Base-by-base conservation (phyloP, 2,113 vertebrate species). In the Sphyrna mokarran region DNA sequence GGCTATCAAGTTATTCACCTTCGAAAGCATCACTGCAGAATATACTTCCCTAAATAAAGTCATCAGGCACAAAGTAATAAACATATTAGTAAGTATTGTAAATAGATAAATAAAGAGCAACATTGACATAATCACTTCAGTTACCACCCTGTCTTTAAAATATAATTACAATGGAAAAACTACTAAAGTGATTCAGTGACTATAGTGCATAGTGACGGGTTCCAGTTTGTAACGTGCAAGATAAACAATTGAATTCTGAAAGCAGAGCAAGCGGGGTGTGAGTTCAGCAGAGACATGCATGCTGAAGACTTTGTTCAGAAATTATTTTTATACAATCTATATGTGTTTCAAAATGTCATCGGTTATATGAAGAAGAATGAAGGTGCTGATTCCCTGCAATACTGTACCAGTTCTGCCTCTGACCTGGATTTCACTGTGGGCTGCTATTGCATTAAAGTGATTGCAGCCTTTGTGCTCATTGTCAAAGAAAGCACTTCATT, bases 71-170 rank as follows among this genome's bases (percentile, higher is more conserved):
- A 43, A 58, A 29, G 48, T 6, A 58, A 63, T 61, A 33, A 90
- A 90, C 54, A 33, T 16, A 90, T n/a, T 29, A 14, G 11, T 61
- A 58, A 90, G 11, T 90, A 37, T 80, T 80, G 7, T 16, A 61
- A 87, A 87, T 87, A 87, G 26, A 90, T 87, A 87, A 87, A 87
- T 54, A 87, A 80, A 86, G 3, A 48, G 40, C 85, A 48, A 58
- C 40, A 40, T 48, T 48, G 43, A 22, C 22, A 43, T 58, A 58
- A 58, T 89, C 48, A 87, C 8, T 22, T 48, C 40, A 48, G 85
- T 54, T 87, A 87, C 7, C 85, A 48, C 22, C 10, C 40, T 48
- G 20, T 7, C 43, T 2, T 89, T 83, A 22, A 83, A 83, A 72
- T 40, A 40, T 20, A 83, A 83, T 83, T 43, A 43, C 37, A 83